These are phyloP conservation scores for Crocodylus rhombifer DNA, from an alignment of 2,797 vertebrate species.

Conservation along the genomic window DNA sequence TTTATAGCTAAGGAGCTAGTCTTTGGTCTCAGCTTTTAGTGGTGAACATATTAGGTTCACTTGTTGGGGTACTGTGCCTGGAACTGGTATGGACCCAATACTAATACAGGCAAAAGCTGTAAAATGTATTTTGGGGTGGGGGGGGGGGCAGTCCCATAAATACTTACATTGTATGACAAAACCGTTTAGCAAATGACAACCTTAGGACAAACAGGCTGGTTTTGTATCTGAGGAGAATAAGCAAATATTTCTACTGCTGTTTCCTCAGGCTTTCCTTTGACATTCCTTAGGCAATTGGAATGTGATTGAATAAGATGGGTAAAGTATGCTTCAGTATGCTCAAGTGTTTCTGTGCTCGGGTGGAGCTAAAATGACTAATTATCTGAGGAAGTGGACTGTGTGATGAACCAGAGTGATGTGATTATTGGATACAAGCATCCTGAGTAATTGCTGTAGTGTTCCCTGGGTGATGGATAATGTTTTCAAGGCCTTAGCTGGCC, in stretches of 20 bases:
- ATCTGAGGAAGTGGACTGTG: neutral
- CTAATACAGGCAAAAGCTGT: neutral
- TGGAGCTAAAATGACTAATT: neutral
- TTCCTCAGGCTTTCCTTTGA: neutral
- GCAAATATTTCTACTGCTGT: neutral
- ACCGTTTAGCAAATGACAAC: neutral
- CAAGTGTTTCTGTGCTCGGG: neutral
- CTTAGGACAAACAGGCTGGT: neutral
- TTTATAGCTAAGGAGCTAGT: neutral
- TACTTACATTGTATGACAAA: neutral
- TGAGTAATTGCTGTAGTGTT: conserved; percentile 9
- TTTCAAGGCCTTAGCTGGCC: neutral
- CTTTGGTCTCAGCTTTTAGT: neutral
- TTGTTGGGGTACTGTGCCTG: neutral
- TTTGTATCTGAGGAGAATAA: neutral
- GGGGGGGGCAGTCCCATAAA: neutral
- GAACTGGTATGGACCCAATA: neutral
- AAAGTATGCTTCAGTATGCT: neutral
- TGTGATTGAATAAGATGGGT: neutral
- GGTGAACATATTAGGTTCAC: neutral
- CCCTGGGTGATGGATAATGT: neutral
- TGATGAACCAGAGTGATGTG: neutral
- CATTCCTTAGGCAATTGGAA: neutral
- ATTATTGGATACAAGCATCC: neutral
- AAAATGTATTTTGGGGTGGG: neutral